Evolutionary conservation across 2,797 vertebrate genomes (phyloP), one percentile per base, ranked within the genome.

Genomic region (Limnodromus scolopaceus): DNA sequence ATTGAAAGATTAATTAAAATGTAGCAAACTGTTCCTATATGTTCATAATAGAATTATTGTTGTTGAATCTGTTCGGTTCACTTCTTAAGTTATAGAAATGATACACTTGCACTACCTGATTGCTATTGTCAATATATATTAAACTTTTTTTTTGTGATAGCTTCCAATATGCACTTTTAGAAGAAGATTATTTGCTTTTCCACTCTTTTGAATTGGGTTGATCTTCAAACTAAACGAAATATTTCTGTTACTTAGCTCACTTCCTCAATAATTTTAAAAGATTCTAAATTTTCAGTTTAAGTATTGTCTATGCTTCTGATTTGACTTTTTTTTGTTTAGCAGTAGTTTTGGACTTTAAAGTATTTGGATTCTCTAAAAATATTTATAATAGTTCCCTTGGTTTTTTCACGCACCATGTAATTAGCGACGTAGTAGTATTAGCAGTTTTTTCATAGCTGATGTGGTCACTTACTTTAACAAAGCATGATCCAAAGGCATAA

Each of bases 1-100:
- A 64, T 6, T n/a, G 54, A 88, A 83, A 84, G 24, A 32, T 89
- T 92, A 89, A 91, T 91, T 94, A 92, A 94, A 96, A 91, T 61
- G 38, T 61, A 93, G 57, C 34, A 83, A 18, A 89, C 6, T 63
- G 22, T 25, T 84, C 39, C 41, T 34, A 28, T 16, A 51, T 49
- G 38, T 76, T 93, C 38, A 48, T 77, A 63, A 60, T 28, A 36
- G n/a, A 25, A 36, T 51, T 46, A 27, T 46, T 79, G 13, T 69
- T 90, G 38, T 48, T 61, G 23, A 61, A 6, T 32, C 15, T 70
- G 2, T 48, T 84, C 25, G 66, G 18, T 84, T 78, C 43, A 18
- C 5, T 48, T 77, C 14, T 38, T 13, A 60, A 81, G 1, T 45
- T 45, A 57, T 4, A 80, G 39, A 55, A 80, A 55, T 7, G 0